Base-by-base conservation (phyloP, 2,888 invertebrate species). In the Leptogaster cylindrica region DNA sequence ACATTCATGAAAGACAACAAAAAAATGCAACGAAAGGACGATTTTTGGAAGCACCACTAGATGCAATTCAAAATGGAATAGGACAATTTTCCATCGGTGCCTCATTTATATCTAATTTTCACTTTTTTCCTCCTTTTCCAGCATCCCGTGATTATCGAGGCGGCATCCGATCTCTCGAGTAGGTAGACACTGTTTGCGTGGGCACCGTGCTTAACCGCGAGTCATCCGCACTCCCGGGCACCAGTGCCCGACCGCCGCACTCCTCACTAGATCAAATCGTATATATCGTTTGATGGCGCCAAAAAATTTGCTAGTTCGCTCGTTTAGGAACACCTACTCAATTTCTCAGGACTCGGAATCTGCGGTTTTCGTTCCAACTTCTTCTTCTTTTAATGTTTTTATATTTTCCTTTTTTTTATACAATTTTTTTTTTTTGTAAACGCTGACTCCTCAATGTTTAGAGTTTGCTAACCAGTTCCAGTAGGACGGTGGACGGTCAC, bases 261-360 rank as follows among this genome's bases (percentile, higher is more conserved):
- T 61, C 20, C 44, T 27, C 61, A 44, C 61, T 61, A 41, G 44
- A 44, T 44, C 28, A 44, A 44, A 41, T 61, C 61, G 28, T 58
- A 12, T 27, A 27, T 44, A 44, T 44, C 44, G 41, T 67, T 68
- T 64, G 72, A 69, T 72, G 72, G 72, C 72, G 72, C 72, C 72
- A 72, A 72, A 71, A 71, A 72, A 70, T 63, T 68, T 72, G 72
- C 72, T 68, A 72, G 41, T 28, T 44, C 61, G 44, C 61, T 44
- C 61, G 44, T 61, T 61, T 41, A 44, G 44, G 27, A 44, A 61
- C 61, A 61, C 61, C 61, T 44, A 61, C 61, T 61, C 44, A 31
- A 18, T 44, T 41, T 61, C 44, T 58, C 41, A 58, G 58, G 58
- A 41, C 36, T 58, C 18, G 58, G 12, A 4, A 8, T 25, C n/a